Evolutionary conservation across 2,797 vertebrate species (phyloP), one percentile per base, ranked within the genome.

Genomic region (Capromys pilorides): DNA sequence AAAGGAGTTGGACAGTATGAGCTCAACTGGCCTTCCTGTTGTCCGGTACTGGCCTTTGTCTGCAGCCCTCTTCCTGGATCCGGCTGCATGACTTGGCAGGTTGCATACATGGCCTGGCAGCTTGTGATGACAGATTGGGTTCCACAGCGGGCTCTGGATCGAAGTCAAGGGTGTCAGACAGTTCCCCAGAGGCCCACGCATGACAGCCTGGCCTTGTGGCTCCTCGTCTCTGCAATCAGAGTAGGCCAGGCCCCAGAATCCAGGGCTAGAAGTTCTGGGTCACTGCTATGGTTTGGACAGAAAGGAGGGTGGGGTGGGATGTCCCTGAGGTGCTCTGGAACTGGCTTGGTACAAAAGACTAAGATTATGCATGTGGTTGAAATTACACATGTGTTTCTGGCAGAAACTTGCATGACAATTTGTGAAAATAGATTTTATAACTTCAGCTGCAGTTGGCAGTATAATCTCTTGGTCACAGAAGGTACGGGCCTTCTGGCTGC

Each of bases 331-430:
- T 83, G 36, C 73, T 95, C 73, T 1, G 0, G 39, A 85, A 36
- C 66, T 96, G 94, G 80, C 94, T 91, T 89, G 4, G 33, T 77
- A 92, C 78, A 66, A 91, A 71, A 96, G 88, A 85, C 36, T n/a
- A 66, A 84, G 62, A 80, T 90, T 67, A 64, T 86, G 80, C 90
- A 28, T 79, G 83, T 90, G 94, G 84, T 83, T 49, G 1, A 83
- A 86, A 91, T 86, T 64, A 61, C 51, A 67, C 59, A 86, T 57
- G 66, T 83, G 45, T 61, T 86, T 67, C 84, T 93, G 73, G 85
- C 45, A 80, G 86, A 86, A 83, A 83, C 71, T 81, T 45, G 77
- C 12, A 5, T 91, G 33, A 79, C 39, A 45, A 90, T 57, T 81
- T 88, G 69, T 39, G 90, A 93, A 96, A 83, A 75, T 73, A 81